Evolutionary conservation across 2,113 vertebrate species (phyloP), one percentile per base, ranked within the genome.

Genomic region (Sander lucioperca): DNA sequence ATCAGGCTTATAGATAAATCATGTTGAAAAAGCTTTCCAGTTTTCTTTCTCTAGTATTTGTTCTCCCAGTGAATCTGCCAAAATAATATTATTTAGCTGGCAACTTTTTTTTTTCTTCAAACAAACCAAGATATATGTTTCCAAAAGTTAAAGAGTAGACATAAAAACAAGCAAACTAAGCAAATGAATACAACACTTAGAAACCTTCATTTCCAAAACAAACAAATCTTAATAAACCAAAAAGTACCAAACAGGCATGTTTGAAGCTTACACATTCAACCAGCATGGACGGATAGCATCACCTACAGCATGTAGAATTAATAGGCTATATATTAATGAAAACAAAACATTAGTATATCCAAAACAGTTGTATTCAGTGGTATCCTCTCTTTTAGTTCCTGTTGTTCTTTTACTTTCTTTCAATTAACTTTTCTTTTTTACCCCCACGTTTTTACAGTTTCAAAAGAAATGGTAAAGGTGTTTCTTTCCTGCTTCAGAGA

Each of bases 201-300:
- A 92, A 91, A 86, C 88, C 92, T 93, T 94, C 91, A 92, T 91
- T 91, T 83, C 54, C 39, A 69, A 77, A 82, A 78, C 56, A 86
- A 75, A 77, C 54, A 82, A 82, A 83, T 85, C 57, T 54, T 86
- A 74, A 85, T 82, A 59, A 88, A 91, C 79, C 84, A 83, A 86
- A 91, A 86, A 79, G 90, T 91, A 93, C 91, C 86, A 86, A 77
- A 90, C 53, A 86, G 67, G 63, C 63, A 54, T 77, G 66, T 91
- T 83, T 82, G 79, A 91, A 89, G 80, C 70, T 82, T 68, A 80
- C 66, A 86, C 80, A 80, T 82, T 95, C 84, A 93, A 85, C 85
- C 88, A 88, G 82, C 88, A 80, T 82, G 92, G 87, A 91, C 73
- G 80, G 86, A 92, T 75, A 89, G 73, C 82, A 86, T 85, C 84